A percentile compares a stretch with the other conserved stretches of the same genome.
Evolutionary conservation across 2,888 invertebrate genomes (phyloP).

Genomic region (Cataglyphis cursor): DNA sequence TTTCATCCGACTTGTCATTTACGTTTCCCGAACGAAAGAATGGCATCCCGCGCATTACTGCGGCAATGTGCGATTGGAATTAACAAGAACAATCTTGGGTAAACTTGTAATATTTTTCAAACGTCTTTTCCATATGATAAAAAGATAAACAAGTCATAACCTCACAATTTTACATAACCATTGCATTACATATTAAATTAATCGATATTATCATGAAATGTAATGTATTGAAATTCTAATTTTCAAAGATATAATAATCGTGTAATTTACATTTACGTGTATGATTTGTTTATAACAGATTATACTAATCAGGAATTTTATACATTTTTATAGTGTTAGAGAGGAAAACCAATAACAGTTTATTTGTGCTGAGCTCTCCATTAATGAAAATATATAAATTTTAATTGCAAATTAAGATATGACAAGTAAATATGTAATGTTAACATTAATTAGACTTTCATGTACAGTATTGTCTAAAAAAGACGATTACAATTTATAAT

Average conservation of each 20-base stretch:
- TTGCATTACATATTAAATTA: background rate
- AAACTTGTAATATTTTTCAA: background rate
- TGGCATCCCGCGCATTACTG: constrained; percentile 75
- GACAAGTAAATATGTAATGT: background rate
- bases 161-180: constrained; percentile 73
- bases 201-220: background rate
- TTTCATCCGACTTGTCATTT: background rate
- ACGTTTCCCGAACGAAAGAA: constrained; percentile 58
- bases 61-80: constrained; percentile 63
- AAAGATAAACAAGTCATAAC: constrained; percentile 59
- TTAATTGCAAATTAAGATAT: background rate
- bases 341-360: background rate
- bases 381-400: background rate
- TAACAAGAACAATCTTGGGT: constrained; percentile 60
- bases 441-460: background rate
- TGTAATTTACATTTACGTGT: background rate
- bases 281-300: background rate
- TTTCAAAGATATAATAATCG: background rate
- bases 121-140: background rate
- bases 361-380: background rate
- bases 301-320: background rate
- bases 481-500: background rate
- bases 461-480: background rate
- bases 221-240: background rate
- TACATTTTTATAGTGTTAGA: background rate